Conservation (phyloP, 1,140 invertebrate species). For the Andrena cerasifolii region DNA sequence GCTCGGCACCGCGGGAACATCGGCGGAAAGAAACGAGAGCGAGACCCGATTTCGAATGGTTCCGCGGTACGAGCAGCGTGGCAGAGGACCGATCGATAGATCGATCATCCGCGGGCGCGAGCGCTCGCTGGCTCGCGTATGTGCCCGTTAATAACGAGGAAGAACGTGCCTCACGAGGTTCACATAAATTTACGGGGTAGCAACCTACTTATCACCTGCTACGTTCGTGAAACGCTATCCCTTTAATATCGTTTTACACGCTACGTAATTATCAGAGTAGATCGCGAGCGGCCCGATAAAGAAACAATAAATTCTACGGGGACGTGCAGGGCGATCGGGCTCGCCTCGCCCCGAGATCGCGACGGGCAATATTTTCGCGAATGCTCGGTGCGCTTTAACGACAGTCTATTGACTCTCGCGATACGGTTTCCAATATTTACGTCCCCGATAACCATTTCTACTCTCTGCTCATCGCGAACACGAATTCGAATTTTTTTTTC, state of each 20-base stretch:
- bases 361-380: neutral
- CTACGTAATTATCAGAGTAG: constrained; percentile 59
- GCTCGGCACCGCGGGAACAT: constrained; percentile 17
- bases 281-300: constrained; percentile 23
- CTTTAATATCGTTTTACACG: constrained; percentile 67
- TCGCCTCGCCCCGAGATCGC: no score
- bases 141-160: constrained; percentile 24
- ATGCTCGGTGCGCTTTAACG: no score
- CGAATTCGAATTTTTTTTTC: no score
- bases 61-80: neutral
- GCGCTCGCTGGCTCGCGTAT: neutral
- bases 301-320: constrained; percentile 25
- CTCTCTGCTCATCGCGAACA: no score
- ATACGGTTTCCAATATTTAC: no score
- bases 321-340: neutral
- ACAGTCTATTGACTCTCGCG: no score
- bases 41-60: constrained; percentile 47
- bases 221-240: constrained; percentile 62
- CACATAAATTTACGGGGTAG: constrained; percentile 59
- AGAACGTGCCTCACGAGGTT: constrained; percentile 49
- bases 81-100: constrained; percentile 6
- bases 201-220: constrained; percentile 64
- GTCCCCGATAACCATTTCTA: no score
- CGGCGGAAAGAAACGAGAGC: constrained; percentile 46
- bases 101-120: constrained; percentile 34